Evolutionary conservation across 53 echinoderm and acorn worm species (phyloP).

Genomic region (Hippasteria phrygiana): DNA sequence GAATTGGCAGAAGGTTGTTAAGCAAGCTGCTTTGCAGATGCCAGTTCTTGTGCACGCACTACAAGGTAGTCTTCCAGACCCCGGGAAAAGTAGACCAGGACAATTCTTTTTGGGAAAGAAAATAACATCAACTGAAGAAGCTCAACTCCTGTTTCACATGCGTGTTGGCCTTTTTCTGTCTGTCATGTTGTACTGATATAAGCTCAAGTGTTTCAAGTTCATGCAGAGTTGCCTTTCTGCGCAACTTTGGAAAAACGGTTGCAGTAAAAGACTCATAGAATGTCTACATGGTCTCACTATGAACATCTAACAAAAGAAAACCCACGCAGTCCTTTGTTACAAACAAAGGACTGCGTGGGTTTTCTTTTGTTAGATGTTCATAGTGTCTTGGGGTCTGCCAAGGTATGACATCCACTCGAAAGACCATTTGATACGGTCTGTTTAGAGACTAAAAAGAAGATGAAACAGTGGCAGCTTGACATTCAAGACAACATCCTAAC

Average conservation of each 20-base stretch:
- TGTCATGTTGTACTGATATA: not conserved
- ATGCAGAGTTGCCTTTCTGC: not conserved
- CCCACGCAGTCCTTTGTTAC: too few species aligned
- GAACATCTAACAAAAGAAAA: too few species aligned
- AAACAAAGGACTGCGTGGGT: too few species aligned
- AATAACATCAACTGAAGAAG: not conserved
- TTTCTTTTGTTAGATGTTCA: too few species aligned
- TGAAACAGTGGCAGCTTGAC: not conserved
- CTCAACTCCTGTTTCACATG: not conserved
- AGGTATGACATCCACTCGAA: not conserved
- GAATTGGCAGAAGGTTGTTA: not conserved
- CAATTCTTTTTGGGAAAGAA: not conserved
- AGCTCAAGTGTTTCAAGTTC: not conserved
- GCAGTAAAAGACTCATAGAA: not conserved
- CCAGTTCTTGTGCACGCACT: not conserved
- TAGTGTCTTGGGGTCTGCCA: not conserved
- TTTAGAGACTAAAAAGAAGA: not conserved
- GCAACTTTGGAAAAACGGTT: not conserved
- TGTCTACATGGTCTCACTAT: not conserved
- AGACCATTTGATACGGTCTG: not conserved
- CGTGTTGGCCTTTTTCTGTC: slow-evolving; percentile 5
- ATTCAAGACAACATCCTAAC: not conserved
- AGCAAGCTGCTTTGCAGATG: not conserved
- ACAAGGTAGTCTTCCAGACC: not conserved
- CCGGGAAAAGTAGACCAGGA: too few species aligned